These are phyloP conservation scores for Sepioteuthis lessoniana DNA, from an alignment of 2,888 invertebrate species.

Conservation along the genomic window DNA sequence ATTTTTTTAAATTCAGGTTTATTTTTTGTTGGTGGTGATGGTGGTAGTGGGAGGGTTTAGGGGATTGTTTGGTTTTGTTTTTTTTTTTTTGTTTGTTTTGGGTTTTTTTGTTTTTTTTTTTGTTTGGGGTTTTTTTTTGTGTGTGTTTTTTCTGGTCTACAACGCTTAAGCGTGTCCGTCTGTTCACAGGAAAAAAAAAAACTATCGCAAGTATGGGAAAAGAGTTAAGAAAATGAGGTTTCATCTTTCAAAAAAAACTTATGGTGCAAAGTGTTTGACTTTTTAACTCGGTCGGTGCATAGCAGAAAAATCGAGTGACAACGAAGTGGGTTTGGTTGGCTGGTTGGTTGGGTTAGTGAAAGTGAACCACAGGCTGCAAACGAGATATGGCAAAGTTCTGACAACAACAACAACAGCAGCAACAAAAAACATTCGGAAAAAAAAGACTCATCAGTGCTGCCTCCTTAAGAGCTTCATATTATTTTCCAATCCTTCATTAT, in stretches of 20 bases:
- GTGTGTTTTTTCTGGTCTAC: no score
- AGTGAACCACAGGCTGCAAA: background rate
- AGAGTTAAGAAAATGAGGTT: background rate
- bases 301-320: background rate
- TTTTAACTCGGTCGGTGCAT: background rate
- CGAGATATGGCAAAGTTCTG: background rate
- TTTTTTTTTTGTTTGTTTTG: no score
- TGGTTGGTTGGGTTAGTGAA: background rate
- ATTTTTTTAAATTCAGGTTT: no score
- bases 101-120: no score
- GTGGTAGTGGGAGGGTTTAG: no score
- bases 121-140: no score
- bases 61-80: no score
- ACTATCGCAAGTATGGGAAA: background rate
- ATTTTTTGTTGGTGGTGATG: no score
- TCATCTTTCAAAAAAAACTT: background rate
- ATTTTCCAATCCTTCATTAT: background rate
- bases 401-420: background rate
- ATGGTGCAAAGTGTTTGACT: background rate
- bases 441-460: background rate
- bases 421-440: background rate
- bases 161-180: background rate
- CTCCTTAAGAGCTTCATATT: background rate
- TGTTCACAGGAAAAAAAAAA: background rate
- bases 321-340: background rate